Evolutionary conservation across 92 coral and sea anemone genomes (phyloP).

Genomic region (Paramuricea clavata): DNA sequence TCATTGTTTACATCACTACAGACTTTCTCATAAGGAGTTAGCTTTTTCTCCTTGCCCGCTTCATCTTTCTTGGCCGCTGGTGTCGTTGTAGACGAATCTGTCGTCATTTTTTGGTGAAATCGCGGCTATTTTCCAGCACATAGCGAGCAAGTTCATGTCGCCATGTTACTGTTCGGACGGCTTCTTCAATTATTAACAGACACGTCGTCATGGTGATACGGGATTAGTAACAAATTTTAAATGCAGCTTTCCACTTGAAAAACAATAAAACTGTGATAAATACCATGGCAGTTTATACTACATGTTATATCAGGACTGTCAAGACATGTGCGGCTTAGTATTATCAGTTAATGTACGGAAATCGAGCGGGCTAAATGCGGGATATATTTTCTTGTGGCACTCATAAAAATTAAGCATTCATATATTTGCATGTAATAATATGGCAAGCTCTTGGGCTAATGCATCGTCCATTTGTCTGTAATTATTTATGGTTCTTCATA

Average conservation of each 20-base stretch:
- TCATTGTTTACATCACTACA: slow-evolving; percentile 85
- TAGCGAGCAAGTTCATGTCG: slow-evolving; percentile 31
- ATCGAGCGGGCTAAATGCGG: slow-evolving; percentile 3
- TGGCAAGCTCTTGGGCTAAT: too few relatives aligned
- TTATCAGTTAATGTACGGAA: not conserved
- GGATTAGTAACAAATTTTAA: slow-evolving; percentile 31
- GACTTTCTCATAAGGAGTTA: slow-evolving; percentile 85
- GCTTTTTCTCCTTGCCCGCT: slow-evolving; percentile 69
- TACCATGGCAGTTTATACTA: too few relatives aligned
- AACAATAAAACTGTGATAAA: not conserved
- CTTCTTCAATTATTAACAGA: slow-evolving; percentile 52
- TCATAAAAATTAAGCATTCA: not conserved
- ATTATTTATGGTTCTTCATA: slow-evolving; percentile 5
- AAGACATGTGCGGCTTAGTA: not conserved
- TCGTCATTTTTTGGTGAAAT: slow-evolving; percentile 78
- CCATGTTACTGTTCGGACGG: slow-evolving; percentile 59
- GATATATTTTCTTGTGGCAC: not conserved
- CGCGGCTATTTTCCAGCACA: slow-evolving; percentile 56
- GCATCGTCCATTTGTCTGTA: not conserved
- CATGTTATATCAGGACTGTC: not conserved
- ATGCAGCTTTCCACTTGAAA: not conserved
- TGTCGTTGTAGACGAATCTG: slow-evolving; percentile 73
- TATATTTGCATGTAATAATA: too few relatives aligned
- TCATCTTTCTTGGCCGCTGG: slow-evolving; percentile 70
- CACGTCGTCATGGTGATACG: slow-evolving; percentile 40